Percentiles rank a stretch among this genome's conserved stretches.
These are phyloP conservation scores for Blastobasis adustella DNA, from an alignment of 2,888 invertebrate species.

Conservation along the genomic window DNA sequence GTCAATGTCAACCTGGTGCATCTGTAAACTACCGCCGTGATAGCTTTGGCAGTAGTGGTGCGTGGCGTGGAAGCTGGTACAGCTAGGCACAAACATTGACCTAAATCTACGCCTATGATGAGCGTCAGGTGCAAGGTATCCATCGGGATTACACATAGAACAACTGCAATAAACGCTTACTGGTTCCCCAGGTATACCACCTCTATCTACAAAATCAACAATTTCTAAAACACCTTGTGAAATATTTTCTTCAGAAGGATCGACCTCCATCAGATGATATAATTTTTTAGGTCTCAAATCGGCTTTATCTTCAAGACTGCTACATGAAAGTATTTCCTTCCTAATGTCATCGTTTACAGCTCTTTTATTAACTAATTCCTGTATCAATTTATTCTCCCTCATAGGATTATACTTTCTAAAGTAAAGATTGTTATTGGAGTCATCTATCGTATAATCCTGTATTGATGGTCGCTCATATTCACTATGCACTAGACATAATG, in stretches of 20 bases:
- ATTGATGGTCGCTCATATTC: slow-evolving; percentile 30
- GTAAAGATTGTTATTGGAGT: slow-evolving; percentile 34
- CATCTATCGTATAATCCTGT: slow-evolving; percentile 22
- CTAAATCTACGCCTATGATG: too few relatives aligned
- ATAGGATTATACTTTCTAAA: slow-evolving; percentile 34
- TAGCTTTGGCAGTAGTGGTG: too few relatives aligned
- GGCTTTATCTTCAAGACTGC: slow-evolving; percentile 23
- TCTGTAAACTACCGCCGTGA: too few relatives aligned
- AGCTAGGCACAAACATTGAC: too few relatives aligned
- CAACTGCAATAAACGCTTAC: slow-evolving; percentile 41
- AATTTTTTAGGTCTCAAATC: slow-evolving; percentile 18
- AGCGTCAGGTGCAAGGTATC: slow-evolving; percentile 9
- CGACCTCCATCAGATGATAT: slow-evolving; percentile 12
- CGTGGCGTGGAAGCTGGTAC: too few relatives aligned
- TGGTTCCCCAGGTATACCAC: slow-evolving; percentile 20
- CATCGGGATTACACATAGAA: slow-evolving; percentile 33
- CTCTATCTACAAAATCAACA: slow-evolving; percentile 37
- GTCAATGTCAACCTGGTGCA: too few relatives aligned
- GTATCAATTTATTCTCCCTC: slow-evolving; percentile 37
- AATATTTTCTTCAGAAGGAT: slow-evolving; percentile 21
- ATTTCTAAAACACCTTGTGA: slow-evolving; percentile 23
- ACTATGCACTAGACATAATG: slow-evolving; percentile 32
- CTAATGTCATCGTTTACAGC: slow-evolving; percentile 44
- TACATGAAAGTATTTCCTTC: slow-evolving; percentile 32
- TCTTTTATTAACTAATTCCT: slow-evolving; percentile 40